Evolutionary conservation across 2,888 invertebrate genomes (phyloP).

Genomic region (Phalera bucephala): DNA sequence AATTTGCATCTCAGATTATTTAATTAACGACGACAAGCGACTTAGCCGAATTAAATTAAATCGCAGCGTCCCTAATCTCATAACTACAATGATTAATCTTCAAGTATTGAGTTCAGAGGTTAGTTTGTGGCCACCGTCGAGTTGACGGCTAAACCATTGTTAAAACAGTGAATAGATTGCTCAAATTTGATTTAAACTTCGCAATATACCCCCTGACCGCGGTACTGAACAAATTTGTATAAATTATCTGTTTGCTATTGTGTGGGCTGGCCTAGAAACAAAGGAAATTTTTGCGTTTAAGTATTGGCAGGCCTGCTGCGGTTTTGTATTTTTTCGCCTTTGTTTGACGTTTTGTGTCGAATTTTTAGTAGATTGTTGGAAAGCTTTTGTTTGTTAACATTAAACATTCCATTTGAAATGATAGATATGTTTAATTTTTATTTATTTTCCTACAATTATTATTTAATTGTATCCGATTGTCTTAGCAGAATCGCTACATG

Average conservation of each 20-base stretch:
- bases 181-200: constrained; percentile 30
- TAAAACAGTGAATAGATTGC: constrained; percentile 14
- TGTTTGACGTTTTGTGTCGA: neutral
- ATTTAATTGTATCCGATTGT: too few relatives aligned
- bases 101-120: constrained; percentile 7
- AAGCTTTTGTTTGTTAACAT: too few relatives aligned
- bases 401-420: too few relatives aligned
- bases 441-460: too few relatives aligned
- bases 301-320: neutral
- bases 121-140: constrained; percentile 15
- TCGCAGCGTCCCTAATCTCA: neutral
- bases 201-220: constrained; percentile 6
- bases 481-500: too few relatives aligned
- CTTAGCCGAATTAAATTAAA: constrained; percentile 1
- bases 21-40: neutral
- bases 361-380: neutral
- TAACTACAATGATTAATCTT: constrained; percentile 2
- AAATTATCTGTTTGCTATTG: constrained; percentile 3
- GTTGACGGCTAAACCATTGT: constrained; percentile 18
- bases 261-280: neutral
- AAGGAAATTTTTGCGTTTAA: neutral
- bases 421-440: too few relatives aligned
- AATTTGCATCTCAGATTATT: constrained; percentile 1
- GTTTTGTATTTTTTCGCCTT: neutral
- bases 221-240: constrained; percentile 1